A percentile compares a stretch with the other conserved stretches of the same genome.
These are phyloP conservation scores for Lucilia sericata DNA, from an alignment of 1,140 invertebrate species.

Conservation along the genomic window DNA sequence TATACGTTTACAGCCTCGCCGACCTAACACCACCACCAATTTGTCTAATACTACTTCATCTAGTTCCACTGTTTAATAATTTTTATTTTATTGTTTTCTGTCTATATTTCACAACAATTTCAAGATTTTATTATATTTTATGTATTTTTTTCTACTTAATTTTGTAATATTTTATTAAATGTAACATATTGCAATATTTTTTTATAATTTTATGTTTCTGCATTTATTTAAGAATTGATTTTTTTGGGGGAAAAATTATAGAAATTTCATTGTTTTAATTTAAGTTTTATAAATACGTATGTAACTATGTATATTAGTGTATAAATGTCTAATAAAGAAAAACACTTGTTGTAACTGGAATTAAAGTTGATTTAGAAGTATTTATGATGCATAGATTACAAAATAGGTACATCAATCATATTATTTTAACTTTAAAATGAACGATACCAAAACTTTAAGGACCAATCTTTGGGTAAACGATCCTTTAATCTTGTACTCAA, in stretches of 20 bases:
- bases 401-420: too few species aligned
- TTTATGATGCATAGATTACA: too few species aligned
- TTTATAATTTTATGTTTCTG: neutral
- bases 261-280: neutral
- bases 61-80: neutral
- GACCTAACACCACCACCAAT: conserved; percentile 50
- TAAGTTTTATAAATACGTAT: neutral
- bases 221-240: conserved; percentile 6
- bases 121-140: conserved; percentile 26
- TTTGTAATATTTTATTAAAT: conserved; percentile 14
- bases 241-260: neutral
- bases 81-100: neutral
- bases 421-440: too few species aligned
- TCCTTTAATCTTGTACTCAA: too few species aligned
- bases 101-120: neutral
- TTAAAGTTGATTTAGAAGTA: too few species aligned
- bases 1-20: conserved; percentile 77
- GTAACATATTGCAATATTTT: neutral
- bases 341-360: neutral
- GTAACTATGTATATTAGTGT: too few species aligned
- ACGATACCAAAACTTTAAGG: too few species aligned
- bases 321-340: neutral
- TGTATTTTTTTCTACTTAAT: conserved; percentile 22
- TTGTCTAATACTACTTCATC: neutral
- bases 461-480: too few species aligned